Conservation (phyloP, 1,140 invertebrate species). For the Hylaeus volcanicus region DNA sequence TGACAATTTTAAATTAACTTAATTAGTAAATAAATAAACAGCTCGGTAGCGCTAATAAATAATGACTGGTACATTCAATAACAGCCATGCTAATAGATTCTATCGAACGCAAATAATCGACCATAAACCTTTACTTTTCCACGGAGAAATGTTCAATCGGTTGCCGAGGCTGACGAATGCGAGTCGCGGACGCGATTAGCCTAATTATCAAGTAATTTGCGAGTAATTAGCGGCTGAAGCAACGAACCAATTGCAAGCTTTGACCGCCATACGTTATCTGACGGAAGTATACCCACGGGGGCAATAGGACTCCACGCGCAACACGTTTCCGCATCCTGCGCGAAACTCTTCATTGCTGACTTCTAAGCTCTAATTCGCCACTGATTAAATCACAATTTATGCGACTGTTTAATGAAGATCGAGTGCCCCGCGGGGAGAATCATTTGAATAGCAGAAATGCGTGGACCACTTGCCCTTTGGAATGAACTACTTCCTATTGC, state of each 20-base stretch:
- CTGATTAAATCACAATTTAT: slow-evolving; percentile 36
- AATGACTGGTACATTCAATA: background rate
- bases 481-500: too few species aligned
- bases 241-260: slow-evolving; percentile 31
- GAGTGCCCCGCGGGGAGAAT: background rate
- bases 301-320: slow-evolving; percentile 5
- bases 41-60: too few species aligned
- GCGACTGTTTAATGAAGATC: background rate
- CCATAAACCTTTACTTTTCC: background rate
- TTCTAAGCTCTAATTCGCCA: slow-evolving; percentile 11
- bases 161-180: background rate
- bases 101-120: background rate
- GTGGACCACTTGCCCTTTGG: background rate
- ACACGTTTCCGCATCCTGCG: background rate
- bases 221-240: slow-evolving; percentile 24
- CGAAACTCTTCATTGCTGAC: background rate
- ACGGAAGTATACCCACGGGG: slow-evolving; percentile 1
- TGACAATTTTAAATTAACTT: too few species aligned
- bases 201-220: slow-evolving; percentile 21
- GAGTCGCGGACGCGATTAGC: slow-evolving; percentile 8
- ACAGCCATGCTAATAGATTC: too few species aligned
- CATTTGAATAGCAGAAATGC: background rate
- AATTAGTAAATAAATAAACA: too few species aligned
- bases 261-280: slow-evolving; percentile 5
- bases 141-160: background rate